A percentile compares a stretch with the other conserved stretches of the same genome.
Conservation (phyloP, 2,113 vertebrate species). For the Myotis davidii region DNA sequence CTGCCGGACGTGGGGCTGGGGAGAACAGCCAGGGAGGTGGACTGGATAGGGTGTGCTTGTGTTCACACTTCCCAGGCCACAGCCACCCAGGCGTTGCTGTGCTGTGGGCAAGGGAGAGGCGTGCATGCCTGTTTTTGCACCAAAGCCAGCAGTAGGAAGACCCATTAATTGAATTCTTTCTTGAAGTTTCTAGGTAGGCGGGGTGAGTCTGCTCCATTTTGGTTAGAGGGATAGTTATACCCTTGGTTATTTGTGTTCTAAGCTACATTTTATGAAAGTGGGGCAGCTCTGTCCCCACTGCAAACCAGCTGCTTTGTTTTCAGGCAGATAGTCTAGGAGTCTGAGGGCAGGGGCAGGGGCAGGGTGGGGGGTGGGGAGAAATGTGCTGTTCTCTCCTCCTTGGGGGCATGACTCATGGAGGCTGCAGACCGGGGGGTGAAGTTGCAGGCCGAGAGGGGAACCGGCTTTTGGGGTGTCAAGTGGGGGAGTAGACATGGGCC, state of each 20-base stretch:
- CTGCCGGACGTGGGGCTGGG: neutral
- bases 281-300: neutral
- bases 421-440: neutral
- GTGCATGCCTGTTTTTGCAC: neutral
- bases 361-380: neutral
- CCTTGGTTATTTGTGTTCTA: constrained; percentile 38
- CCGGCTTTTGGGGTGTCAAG: neutral
- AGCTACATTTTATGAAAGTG: constrained; percentile 16
- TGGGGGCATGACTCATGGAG: neutral
- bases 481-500: neutral
- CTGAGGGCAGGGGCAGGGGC: neutral
- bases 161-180: neutral
- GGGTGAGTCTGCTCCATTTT: neutral
- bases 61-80: neutral
- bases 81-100: neutral
- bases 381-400: neutral
- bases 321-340: neutral
- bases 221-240: neutral
- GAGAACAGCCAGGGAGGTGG: neutral
- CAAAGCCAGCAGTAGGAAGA: neutral
- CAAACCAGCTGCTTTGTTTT: constrained; percentile 21
- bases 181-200: neutral
- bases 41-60: neutral
- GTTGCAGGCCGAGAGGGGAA: neutral
- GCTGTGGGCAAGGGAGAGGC: neutral